Evolutionary conservation across 1,140 invertebrate species (phyloP).

Genomic region (Onthophagus taurus): DNA sequence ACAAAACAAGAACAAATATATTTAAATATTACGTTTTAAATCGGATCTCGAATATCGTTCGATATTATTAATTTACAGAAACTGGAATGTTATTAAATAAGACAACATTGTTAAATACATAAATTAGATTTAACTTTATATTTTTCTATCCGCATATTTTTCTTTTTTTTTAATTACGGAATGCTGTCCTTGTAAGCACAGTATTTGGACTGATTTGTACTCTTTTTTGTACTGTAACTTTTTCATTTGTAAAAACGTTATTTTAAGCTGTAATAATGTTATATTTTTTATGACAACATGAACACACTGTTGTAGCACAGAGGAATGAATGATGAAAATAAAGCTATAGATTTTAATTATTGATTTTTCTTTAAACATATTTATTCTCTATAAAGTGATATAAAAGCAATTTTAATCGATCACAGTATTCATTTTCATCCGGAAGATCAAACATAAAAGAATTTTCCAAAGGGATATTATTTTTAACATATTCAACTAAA

Average conservation of each 20-base stretch:
- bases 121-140: neutral
- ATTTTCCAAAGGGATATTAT: no score
- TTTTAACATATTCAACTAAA: no score
- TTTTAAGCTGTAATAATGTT: slow-evolving; percentile 6
- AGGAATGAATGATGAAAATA: slow-evolving; percentile 14
- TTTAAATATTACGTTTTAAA: no score
- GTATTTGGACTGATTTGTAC: slow-evolving; percentile 11
- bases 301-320: slow-evolving; percentile 13
- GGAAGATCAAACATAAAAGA: no score
- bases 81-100: neutral
- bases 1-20: no score
- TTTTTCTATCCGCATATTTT: slow-evolving; percentile 4
- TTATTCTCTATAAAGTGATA: no score
- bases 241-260: slow-evolving; percentile 1
- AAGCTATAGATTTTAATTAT: slow-evolving; percentile 14
- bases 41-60: neutral
- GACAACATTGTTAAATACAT: no score
- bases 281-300: slow-evolving; percentile 8
- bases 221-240: slow-evolving; percentile 6
- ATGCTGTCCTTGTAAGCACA: slow-evolving; percentile 2
- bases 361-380: no score
- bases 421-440: no score
- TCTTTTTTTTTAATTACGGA: neutral
- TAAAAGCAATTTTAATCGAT: no score
- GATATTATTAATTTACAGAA: slow-evolving; percentile 4